Percentiles rank a stretch among this genome's conserved stretches.
These are phyloP conservation scores for Syrista parreyssii DNA, from an alignment of 2,888 invertebrate genomes.

Conservation along the genomic window DNA sequence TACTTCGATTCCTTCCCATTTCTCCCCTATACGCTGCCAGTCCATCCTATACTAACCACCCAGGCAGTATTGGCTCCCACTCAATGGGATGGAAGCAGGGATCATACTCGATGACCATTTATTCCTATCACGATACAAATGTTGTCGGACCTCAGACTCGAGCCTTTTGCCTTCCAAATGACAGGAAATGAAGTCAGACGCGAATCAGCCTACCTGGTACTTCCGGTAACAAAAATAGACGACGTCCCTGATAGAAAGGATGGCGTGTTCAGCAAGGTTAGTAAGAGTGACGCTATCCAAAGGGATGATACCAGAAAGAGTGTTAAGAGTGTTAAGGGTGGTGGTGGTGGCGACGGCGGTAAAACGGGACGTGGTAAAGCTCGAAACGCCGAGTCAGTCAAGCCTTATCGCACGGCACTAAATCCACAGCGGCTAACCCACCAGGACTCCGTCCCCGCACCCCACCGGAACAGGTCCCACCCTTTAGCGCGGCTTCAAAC, in stretches of 20 bases:
- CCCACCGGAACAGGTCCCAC: background rate
- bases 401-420: conserved; percentile 37
- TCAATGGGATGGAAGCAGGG: background rate
- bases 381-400: conserved; percentile 29
- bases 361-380: conserved; percentile 5
- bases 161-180: background rate
- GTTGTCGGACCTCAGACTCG: background rate
- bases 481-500: conserved; percentile 38
- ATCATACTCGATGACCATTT: background rate
- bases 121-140: background rate
- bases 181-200: background rate
- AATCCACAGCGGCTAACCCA: conserved; percentile 36
- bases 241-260: background rate
- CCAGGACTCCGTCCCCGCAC: background rate
- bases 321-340: background rate
- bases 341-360: background rate
- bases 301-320: background rate
- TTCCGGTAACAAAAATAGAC: background rate
- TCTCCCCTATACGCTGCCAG: background rate
- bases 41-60: background rate
- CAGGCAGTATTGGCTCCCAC: background rate
- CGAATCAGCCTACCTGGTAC: background rate
- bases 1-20: background rate
- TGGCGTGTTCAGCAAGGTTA: background rate
- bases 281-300: background rate